phyloP scores from a whole-genome alignment of 2,888 invertebrate genomes.

The Bhutanitis thaidina region DNA sequence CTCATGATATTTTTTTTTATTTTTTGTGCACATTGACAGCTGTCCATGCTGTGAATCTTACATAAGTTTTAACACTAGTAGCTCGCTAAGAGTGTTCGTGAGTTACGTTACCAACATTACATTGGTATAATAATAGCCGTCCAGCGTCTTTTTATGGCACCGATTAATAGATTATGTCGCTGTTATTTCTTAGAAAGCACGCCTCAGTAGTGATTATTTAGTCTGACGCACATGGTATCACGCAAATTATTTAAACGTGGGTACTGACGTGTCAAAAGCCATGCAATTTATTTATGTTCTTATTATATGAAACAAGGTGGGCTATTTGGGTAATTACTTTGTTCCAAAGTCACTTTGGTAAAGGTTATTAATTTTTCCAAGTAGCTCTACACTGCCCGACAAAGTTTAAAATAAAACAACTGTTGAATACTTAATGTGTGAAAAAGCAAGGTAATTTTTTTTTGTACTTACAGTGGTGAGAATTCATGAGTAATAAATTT shows the following conservation, averaged over 20 bases:
- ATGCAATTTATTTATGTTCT: neutral
- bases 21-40: no score
- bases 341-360: slow-evolving; percentile 9
- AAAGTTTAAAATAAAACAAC: neutral
- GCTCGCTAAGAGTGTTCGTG: slow-evolving; percentile 35
- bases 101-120: slow-evolving; percentile 38
- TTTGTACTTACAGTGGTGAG: neutral
- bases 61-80: neutral
- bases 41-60: no score
- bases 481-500: neutral
- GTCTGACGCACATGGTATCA: neutral
- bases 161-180: slow-evolving; percentile 56
- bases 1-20: no score
- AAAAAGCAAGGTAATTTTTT: neutral
- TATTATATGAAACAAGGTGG: neutral
- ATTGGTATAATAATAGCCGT: slow-evolving; percentile 54
- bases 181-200: slow-evolving; percentile 50
- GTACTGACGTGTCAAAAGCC: neutral
- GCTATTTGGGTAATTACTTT: neutral
- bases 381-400: neutral
- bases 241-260: slow-evolving; percentile 34
- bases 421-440: slow-evolving; percentile 5
- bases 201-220: slow-evolving; percentile 33
- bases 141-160: slow-evolving; percentile 52
- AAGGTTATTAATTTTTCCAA: slow-evolving; percentile 7